Percentiles rank a stretch among this genome's conserved stretches.
These are phyloP conservation scores for Amphimedon queenslandica DNA, from an alignment of 37 sponge, comb jelly and placozoan species.

Conservation along the genomic window DNA sequence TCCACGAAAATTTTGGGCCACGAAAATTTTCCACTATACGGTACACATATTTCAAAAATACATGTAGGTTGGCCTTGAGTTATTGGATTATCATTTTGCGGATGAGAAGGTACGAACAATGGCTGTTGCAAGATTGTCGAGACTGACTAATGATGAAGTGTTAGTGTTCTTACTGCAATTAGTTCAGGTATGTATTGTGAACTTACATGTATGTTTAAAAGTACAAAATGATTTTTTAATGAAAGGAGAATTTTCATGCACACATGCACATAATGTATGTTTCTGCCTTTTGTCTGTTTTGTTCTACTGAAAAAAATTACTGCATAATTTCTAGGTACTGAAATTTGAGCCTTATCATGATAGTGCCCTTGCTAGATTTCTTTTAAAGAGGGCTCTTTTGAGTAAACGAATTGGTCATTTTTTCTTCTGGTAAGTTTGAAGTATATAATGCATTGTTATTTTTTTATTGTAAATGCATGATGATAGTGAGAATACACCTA, in stretches of 20 bases:
- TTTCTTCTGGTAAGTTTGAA: constrained; percentile 76
- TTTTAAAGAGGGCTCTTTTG: constrained; percentile 75
- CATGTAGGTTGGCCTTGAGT: constrained; percentile 74
- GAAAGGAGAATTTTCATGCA: too few relatives aligned
- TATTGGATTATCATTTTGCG: constrained; percentile 85
- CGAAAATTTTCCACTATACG: too few relatives aligned
- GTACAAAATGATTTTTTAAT: background rate
- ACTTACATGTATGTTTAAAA: background rate
- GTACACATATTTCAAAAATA: background rate
- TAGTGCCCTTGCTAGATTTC: constrained; percentile 78
- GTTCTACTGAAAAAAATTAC: too few relatives aligned
- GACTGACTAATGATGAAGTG: constrained; percentile 66
- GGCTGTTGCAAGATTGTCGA: constrained; percentile 75
- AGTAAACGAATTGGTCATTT: constrained; percentile 87
- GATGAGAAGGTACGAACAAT: constrained; percentile 86
- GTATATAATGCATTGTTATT: too few relatives aligned
- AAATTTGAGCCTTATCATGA: constrained; percentile 94
- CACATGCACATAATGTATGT: too few relatives aligned
- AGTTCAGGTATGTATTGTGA: constrained; percentile 58
- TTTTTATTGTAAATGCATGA: too few relatives aligned
- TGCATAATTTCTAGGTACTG: constrained; percentile 27
- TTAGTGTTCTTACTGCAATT: constrained; percentile 74
- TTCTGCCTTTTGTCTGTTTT: too few relatives aligned
- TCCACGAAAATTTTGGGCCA: too few relatives aligned
- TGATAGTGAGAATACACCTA: too few relatives aligned